Evolutionary conservation across 2,797 vertebrate species (phyloP), one percentile per base, ranked within the genome.

Genomic region (Myiotriccus ornatus): DNA sequence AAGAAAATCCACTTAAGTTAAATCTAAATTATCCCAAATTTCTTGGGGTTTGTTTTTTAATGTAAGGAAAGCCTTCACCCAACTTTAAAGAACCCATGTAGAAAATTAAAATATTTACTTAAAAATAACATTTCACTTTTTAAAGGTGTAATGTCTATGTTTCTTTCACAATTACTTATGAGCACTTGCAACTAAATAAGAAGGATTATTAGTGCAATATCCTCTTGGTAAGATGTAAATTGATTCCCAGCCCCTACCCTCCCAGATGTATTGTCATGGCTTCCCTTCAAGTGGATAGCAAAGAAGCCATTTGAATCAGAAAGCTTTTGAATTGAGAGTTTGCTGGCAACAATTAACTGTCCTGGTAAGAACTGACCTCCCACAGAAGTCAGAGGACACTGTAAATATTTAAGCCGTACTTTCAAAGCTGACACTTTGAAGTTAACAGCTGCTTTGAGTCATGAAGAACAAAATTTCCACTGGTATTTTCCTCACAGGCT

Each of bases 361-460:
- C 63, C 64, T 52, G 14, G 81, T 95, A 83, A 79, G 70, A 90
- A 87, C n/a, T n/a, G n/a, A 90, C 84, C 41, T 89, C 79, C 90
- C 59, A 59, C 1, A 27, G 8, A 87, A 93, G 49, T 52, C 56
- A 84, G 59, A 94, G 78, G 47, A 70, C 70, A 63, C 7, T 52
- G 90, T 90, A 90, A 96, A 96, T 94, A 84, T 94, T 93, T 95
- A 96, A 95, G 35, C 87, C 35, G 17, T 47, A 44, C 6, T 57
- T 84, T 24, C 39, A 47, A 89, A 87, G 32, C 34, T 91, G 91
- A 63, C 18, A 28, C 14, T 60, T 34, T 14, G 22, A 78, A 91
- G 7, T 11, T n/a, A 93, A 80, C 22, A 82, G 53, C 22, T 89
- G 57, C 41, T 83, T 70, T 63, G 12, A 52, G 32, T 78, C 32